These are phyloP conservation scores for Drosophila carrolli DNA, from an alignment of 1,140 invertebrate genomes.

Conservation along the genomic window DNA sequence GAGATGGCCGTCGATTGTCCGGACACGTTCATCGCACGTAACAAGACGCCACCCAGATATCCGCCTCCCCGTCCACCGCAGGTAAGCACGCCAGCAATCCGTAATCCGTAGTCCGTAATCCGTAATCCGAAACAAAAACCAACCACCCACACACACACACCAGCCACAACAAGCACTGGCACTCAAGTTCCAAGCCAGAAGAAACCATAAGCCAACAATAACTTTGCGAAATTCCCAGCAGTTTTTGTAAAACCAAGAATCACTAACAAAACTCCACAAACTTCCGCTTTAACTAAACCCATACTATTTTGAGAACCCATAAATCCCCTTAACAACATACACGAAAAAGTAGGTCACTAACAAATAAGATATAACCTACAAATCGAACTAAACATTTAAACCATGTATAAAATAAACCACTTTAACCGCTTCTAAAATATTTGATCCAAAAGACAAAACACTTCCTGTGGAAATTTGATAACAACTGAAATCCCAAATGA, in stretches of 20 bases:
- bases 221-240: not conserved
- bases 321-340: not conserved
- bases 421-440: not conserved
- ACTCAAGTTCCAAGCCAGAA: not conserved
- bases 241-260: not conserved
- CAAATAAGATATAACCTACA: no score
- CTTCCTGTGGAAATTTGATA: not conserved
- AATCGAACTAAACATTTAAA: not conserved
- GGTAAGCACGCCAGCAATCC: conserved; percentile 62
- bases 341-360: no score
- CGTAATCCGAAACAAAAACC: not conserved
- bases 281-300: not conserved
- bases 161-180: not conserved
- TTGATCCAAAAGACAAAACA: not conserved
- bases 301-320: not conserved
- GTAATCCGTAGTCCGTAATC: not conserved
- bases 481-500: not conserved
- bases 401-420: no score
- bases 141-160: conserved; percentile 4
- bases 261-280: not conserved
- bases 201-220: not conserved
- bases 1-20: conserved; percentile 99
- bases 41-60: conserved; percentile 96
- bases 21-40: conserved; percentile 95
- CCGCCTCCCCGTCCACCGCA: conserved; percentile 89